phyloP scores from a whole-genome alignment of 2,113 vertebrate genomes.

The Chaetorhynchus papuensis region DNA sequence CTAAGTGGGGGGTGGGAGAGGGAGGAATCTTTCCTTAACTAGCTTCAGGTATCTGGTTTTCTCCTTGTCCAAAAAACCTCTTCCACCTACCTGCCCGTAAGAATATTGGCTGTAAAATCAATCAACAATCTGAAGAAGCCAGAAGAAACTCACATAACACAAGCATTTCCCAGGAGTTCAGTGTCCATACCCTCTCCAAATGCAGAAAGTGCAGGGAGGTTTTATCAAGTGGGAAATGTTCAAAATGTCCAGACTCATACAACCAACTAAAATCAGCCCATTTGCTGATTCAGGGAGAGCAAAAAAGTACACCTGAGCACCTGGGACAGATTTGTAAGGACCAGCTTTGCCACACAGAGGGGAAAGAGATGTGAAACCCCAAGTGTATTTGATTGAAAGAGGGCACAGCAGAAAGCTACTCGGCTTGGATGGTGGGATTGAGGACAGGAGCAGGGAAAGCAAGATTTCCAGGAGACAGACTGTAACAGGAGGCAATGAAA shows the following conservation, averaged over 20 bases:
- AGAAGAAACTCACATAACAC: neutral
- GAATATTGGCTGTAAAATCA: neutral
- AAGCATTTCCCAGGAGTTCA: neutral
- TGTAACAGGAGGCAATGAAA: neutral
- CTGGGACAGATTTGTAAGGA: neutral
- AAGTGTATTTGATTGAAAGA: neutral
- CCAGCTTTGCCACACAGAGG: neutral
- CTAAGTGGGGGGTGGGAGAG: fast-evolving
- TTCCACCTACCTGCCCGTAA: neutral
- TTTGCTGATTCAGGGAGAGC: neutral
- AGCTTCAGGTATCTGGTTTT: neutral
- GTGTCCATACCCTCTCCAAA: neutral
- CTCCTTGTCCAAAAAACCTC: neutral
- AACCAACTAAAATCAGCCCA: neutral
- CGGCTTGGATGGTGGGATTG: neutral
- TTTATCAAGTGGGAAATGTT: neutral
- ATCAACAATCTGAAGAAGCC: neutral
- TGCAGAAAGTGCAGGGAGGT: neutral
- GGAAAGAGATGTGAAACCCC: neutral
- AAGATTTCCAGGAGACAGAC: neutral
- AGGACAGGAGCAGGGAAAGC: neutral
- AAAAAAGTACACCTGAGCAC: neutral
- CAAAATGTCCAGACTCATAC: neutral
- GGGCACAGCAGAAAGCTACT: neutral
- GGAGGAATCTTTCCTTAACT: neutral